Conservation (phyloP, 2,888 invertebrate genomes). For the Pammene aurita region DNA sequence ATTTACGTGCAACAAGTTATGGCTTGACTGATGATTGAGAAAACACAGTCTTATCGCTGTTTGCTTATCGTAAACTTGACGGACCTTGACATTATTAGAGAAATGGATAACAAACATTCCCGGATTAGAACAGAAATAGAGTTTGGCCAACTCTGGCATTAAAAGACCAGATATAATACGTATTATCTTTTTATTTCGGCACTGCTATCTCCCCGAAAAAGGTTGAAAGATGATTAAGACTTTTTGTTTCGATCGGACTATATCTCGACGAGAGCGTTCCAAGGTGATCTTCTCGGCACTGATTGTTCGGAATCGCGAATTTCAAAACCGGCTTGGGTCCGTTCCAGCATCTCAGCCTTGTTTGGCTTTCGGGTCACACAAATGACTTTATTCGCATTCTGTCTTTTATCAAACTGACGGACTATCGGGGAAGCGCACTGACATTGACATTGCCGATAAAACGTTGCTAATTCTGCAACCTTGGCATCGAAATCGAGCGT, state of each 20-base stretch:
- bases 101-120: slow-evolving; percentile 33
- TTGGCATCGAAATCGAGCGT: slow-evolving; percentile 58
- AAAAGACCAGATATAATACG: too few relatives aligned
- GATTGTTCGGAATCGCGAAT: slow-evolving; percentile 20
- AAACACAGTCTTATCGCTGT: slow-evolving; percentile 27
- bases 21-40: slow-evolving; percentile 8
- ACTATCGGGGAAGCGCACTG: slow-evolving; percentile 12
- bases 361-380: slow-evolving; percentile 20
- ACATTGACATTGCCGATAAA: slow-evolving; percentile 40
- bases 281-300: slow-evolving; percentile 31
- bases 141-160: too few relatives aligned
- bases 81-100: slow-evolving; percentile 40
- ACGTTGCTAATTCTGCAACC: slow-evolving; percentile 48
- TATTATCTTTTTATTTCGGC: neutral
- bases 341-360: slow-evolving; percentile 33
- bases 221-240: neutral
- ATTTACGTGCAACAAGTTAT: slow-evolving; percentile 18
- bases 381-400: slow-evolving; percentile 25
- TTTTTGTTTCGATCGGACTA: neutral
- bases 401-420: slow-evolving; percentile 6
- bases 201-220: neutral
- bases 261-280: slow-evolving; percentile 14
- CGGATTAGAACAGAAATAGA: neutral
- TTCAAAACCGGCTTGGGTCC: slow-evolving; percentile 30
- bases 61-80: slow-evolving; percentile 28